Evolutionary conservation across 2,113 vertebrate species (phyloP), one percentile per base, ranked within the genome.

Genomic region (Rallus limicola): DNA sequence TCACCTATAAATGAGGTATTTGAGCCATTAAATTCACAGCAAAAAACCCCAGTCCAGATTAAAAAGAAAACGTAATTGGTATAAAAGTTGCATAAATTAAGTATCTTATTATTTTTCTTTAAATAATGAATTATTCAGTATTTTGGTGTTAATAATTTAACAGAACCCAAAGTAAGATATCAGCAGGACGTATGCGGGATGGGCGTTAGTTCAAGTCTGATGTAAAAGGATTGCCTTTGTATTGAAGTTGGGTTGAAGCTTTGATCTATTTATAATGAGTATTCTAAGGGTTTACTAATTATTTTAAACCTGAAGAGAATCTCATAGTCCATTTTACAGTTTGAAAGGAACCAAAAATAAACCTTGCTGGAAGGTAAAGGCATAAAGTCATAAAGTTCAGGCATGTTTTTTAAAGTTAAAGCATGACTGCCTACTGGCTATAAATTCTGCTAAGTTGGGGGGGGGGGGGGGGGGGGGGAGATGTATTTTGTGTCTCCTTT

Each of bases 241-340:
- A 97, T 95, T 96, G 80, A 95, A 85, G 90, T 89, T 78, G 83
- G 70, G 53, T 75, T 86, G 55, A 94, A 89, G 90, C 96, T 97
- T 97, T 97, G 90, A 97, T 97, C 84, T 97, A 97, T 94, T 97
- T 97, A 95, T 97, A 97, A 97, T 97, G 92, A 98, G 84, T 94
- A 95, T 94, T 97, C 69, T 92, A 96, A 98, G 95, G 90, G 71
- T 95, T 97, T 97, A 96, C 77, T 97, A 96, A 97, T 97, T 96
- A 97, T 96, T 96, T 97, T 74, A 96, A 98, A 97, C 95, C 86
- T 93, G 79, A 95, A 91, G 65, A 97, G 95, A 96, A 86, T 79
- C 74, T 82, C 29, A 34, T 56, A 31, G 75, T 95, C 95, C 95
- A 79, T 92, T 88, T 84, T 78, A 48, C 59, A 71, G 52, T 67